Base-by-base conservation (phyloP, 2,113 vertebrate species). In the Hippotragus niger region DNA sequence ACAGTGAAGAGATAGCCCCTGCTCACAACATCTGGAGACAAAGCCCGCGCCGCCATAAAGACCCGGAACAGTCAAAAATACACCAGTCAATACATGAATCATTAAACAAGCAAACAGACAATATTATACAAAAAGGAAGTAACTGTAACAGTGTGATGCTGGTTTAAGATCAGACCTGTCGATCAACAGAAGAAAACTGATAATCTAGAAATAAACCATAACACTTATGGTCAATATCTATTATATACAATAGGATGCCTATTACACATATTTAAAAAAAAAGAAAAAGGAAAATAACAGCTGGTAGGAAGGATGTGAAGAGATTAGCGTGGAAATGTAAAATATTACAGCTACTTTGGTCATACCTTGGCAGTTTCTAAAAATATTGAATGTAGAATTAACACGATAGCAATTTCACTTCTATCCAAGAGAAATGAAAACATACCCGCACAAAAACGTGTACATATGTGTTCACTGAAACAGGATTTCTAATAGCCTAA, bases 1-100 rank as follows among this genome's bases (percentile, higher is more conserved):
- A 1, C 64, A 1, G 17, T 5, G 0, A 2, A 36, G n/a, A 9
- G n/a, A 21, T 0, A 21, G 64, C 9, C 19, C 3, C n/a, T 2
- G 64, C n/a, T 3, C 64, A 23, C 5, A 5, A 2, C n/a, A 12
- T 0, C 15, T 17, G 62, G 33, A 12, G n/a, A 12, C 43, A 23
- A 12, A 12, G 19, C 67, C 67, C 10, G 1, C 0, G 5, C n/a
- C 5, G 10, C n/a, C n/a, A 0, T 12, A 3, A 71, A 6, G 67
- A 71, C 67, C n/a, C n/a, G 12, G 67, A 11, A 40, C 19, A 23
- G 67, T 5, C 64, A 71, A 40, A 21, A 6, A 12, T 6, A 0
- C 67, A 6, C 11, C 64, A 36, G n/a, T 23, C 19, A 71, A 12
- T 6, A 6, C 21, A 5, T 0, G 2, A 12, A 23, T 3, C n/a